Evolutionary conservation across 2,113 vertebrate genomes (phyloP).

Genomic region (Hepsetus odoe): DNA sequence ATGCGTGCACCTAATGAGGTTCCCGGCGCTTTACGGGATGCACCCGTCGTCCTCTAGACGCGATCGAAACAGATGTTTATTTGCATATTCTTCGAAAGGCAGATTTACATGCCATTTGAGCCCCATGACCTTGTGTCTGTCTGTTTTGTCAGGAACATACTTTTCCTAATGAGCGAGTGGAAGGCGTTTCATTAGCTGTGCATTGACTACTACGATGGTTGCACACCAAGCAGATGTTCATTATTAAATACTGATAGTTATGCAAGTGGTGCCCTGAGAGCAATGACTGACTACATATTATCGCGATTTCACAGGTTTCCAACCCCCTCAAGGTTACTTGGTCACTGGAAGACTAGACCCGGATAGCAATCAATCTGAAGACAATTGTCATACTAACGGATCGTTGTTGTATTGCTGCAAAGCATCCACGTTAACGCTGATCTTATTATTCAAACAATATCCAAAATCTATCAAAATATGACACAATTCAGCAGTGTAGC

Average conservation of each 20-base stretch:
- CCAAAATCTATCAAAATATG: too few relatives aligned
- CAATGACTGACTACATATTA: not conserved
- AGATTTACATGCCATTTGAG: constrained; percentile 61
- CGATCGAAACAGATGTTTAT: not conserved
- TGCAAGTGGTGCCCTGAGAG: not conserved
- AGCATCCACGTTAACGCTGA: too few relatives aligned
- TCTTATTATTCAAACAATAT: too few relatives aligned
- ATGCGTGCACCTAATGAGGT: constrained; percentile 7
- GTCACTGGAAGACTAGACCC: constrained; percentile 2
- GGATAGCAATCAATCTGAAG: not conserved
- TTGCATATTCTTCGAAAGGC: not conserved
- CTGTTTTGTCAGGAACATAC: constrained; percentile 52
- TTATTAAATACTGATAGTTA: constrained; percentile 1
- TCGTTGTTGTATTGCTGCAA: too few relatives aligned
- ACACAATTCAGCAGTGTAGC: too few relatives aligned
- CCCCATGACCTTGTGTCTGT: constrained; percentile 65
- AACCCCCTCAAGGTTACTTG: constrained; percentile 34
- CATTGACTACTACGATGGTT: constrained; percentile 18
- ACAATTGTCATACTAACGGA: too few relatives aligned
- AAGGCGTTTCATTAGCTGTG: constrained; percentile 54
- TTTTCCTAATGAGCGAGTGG: constrained; percentile 71
- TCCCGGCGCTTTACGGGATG: not conserved
- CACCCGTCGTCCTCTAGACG: not conserved
- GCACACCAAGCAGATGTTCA: not conserved
- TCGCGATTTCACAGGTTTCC: constrained; percentile 3